These are phyloP conservation scores for Drosophila borborema DNA, from an alignment of 2,888 invertebrate genomes.

Conservation along the genomic window DNA sequence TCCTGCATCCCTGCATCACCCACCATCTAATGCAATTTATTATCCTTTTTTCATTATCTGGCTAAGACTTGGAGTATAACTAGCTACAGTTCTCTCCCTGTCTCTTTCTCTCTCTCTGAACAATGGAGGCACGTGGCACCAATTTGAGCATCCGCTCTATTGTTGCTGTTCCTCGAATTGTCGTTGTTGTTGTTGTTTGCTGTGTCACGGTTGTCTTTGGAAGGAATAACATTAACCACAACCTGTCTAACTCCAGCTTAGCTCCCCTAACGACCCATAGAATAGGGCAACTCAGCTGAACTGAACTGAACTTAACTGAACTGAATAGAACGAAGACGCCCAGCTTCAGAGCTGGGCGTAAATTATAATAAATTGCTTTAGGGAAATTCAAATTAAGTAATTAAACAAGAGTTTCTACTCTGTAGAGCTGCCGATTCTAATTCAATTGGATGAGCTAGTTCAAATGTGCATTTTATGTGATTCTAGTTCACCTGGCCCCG, in stretches of 20 bases:
- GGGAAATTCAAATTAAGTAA: slow-evolving; percentile 83
- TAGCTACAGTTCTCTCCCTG: slow-evolving; percentile 37
- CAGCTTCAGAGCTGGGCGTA: slow-evolving; percentile 31
- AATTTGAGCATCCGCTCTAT: slow-evolving; percentile 82
- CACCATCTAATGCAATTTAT: slow-evolving; percentile 83
- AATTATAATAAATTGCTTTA: slow-evolving; percentile 76
- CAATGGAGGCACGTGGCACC: slow-evolving; percentile 85
- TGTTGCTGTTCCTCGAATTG: slow-evolving; percentile 31
- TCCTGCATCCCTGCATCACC: slow-evolving; percentile 66
- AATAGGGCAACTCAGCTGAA: slow-evolving; percentile 20
- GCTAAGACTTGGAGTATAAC: slow-evolving; percentile 37
- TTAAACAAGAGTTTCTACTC: slow-evolving; percentile 54
- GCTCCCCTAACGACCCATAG: slow-evolving; percentile 46
- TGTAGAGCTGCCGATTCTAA: too few species aligned
- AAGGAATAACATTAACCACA: slow-evolving; percentile 65
- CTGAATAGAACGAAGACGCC: background rate
- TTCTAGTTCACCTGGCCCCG: too few species aligned
- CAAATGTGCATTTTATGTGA: background rate
- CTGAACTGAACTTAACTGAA: slow-evolving; percentile 5
- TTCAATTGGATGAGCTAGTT: slow-evolving; percentile 31
- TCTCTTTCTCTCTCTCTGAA: slow-evolving; percentile 40
- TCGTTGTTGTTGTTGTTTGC: slow-evolving; percentile 10
- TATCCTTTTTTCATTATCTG: slow-evolving; percentile 81
- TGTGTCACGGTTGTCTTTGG: slow-evolving; percentile 44
- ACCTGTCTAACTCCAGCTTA: slow-evolving; percentile 32